Evolutionary conservation across 2,888 invertebrate species (phyloP), one percentile per base, ranked within the genome.

Genomic region (Melinopterus prodromus): DNA sequence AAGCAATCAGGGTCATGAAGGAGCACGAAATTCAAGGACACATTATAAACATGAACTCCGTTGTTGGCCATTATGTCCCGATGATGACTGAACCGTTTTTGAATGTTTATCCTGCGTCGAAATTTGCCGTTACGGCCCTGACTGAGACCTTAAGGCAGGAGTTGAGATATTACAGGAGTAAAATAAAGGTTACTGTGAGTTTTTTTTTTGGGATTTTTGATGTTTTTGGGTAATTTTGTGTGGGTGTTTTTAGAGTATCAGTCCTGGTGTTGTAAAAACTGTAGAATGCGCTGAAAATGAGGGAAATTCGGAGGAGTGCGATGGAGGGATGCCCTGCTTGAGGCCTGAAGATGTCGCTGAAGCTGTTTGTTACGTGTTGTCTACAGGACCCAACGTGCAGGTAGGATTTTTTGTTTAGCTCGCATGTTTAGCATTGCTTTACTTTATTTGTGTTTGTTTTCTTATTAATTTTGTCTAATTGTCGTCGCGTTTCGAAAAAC

Each of bases 31-130:
- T 89, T 0, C 90, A 90, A 71, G 93, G 92, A 0, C 93, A 93
- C 82, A 91, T 94, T 81, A 89, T 94, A 77, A 90, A 93, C 78
- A 90, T 94, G 78, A 93, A 92, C 86, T 93, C 83, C 69, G 77
- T 81, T 0, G 76, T 80, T 16, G 81, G 78, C 37, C 83, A 88
- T 88, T 77, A 37, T 74, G 85, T 86, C 0, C 84, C 85, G 0
- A 36, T 80, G n/a, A 74, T 87, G 38, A 76, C 80, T 2, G 80
- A 80, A 15, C 82, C 82, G 0, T 1, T 84, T 3, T 85, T 86
- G 0, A 88, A 86, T 79, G 77, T 91, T 81, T 92, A 92, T 84
- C 83, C 88, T n/a, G 90, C 90, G 0, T 91, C 91, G 35, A 92
- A 92, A 85, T 90, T 88, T 84, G 91, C 91, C 2, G 87, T 92